Conservation (phyloP, 1,140 invertebrate genomes). For the Apis florea region DNA sequence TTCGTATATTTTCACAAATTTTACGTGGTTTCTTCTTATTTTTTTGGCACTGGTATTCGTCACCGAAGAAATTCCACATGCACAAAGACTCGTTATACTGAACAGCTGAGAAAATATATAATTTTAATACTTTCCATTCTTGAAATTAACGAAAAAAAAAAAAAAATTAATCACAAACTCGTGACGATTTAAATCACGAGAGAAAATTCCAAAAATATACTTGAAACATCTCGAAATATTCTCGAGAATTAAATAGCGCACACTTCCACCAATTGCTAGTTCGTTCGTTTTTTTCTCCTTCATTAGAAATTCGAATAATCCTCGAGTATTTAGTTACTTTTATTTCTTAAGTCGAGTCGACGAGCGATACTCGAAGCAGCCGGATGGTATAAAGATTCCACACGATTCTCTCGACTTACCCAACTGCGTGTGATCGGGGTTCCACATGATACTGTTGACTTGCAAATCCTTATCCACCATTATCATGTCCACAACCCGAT, state of each 20-base stretch:
- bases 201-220: too few species aligned
- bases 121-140: too few species aligned
- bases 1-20: accelerated
- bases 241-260: too few species aligned
- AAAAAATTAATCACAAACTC: too few species aligned
- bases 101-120: constrained; percentile 42
- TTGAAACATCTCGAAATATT: too few species aligned
- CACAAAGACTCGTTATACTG: constrained; percentile 41
- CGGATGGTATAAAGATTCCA: too few species aligned
- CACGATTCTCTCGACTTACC: constrained; percentile 43
- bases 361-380: neutral
- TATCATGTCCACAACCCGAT: constrained; percentile 67
- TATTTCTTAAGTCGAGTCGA: neutral
- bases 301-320: too few species aligned
- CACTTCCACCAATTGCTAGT: too few species aligned
- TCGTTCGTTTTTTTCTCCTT: too few species aligned
- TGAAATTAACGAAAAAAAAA: too few species aligned
- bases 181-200: too few species aligned
- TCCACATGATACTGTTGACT: constrained; percentile 62
- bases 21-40: neutral
- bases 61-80: constrained; percentile 69
- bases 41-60: constrained; percentile 16
- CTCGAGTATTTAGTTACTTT: too few species aligned
- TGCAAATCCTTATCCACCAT: constrained; percentile 33
- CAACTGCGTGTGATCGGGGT: constrained; percentile 62